Percentiles rank a stretch among this genome's conserved stretches.
Evolutionary conservation across 2,797 vertebrate species (phyloP).

Genomic region (Manis pentadactyla): DNA sequence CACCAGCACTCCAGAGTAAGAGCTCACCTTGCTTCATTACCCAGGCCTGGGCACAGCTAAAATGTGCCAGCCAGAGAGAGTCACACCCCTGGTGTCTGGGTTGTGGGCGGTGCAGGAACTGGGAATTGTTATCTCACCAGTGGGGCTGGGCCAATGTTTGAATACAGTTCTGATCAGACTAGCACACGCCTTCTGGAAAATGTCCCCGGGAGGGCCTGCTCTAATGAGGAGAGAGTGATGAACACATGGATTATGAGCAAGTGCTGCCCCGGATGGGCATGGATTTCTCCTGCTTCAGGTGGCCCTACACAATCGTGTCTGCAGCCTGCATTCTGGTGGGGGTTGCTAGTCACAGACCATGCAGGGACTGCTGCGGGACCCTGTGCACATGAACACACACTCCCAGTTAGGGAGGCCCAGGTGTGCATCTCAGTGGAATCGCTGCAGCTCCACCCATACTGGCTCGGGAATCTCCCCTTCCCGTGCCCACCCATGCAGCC

Average conservation of each 20-base stretch:
- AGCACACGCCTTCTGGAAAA: accelerated
- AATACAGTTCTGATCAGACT: background rate
- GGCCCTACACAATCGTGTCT: background rate
- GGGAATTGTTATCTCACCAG: accelerated
- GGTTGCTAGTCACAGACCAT: accelerated
- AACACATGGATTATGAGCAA: background rate
- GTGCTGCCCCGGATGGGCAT: background rate
- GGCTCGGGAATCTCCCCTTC: too few species aligned
- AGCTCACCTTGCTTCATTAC: background rate
- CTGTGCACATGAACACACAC: accelerated
- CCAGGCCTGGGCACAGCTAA: too few species aligned
- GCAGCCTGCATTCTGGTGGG: accelerated
- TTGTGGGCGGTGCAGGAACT: accelerated
- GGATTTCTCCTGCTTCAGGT: background rate
- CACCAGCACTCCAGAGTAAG: background rate
- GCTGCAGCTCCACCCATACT: accelerated
- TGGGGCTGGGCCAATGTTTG: background rate
- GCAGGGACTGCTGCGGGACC: too few species aligned
- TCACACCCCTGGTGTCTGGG: accelerated
- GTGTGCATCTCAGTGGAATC: accelerated
- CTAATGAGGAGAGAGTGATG: background rate
- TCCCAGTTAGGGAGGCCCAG: background rate
- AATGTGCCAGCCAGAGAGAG: too few species aligned
- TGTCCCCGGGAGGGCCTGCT: background rate
- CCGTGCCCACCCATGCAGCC: background rate